A percentile compares a stretch with the other conserved stretches of the same genome.
Evolutionary conservation across 1,140 invertebrate genomes (phyloP).

Genomic region (Calycopis cecrops): DNA sequence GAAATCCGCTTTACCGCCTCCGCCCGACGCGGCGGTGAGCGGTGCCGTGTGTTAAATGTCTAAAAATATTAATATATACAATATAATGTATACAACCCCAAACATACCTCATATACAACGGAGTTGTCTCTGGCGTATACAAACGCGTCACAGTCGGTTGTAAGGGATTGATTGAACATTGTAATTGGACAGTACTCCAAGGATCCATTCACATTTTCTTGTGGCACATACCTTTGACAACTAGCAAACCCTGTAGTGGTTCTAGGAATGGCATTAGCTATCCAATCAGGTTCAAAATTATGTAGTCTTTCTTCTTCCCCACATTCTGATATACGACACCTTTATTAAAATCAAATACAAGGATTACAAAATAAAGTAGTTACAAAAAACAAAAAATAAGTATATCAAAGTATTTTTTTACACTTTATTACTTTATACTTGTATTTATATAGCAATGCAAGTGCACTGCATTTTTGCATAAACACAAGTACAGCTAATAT

Average conservation of each 20-base stretch:
- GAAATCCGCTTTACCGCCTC: too few species aligned
- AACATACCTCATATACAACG: slow-evolving; percentile 48
- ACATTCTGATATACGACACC: slow-evolving; percentile 54
- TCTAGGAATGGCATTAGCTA: slow-evolving; percentile 41
- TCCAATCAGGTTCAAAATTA: slow-evolving; percentile 38
- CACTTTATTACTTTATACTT: too few species aligned
- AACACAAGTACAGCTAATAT: too few species aligned
- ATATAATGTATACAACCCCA: too few species aligned
- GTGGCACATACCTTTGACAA: slow-evolving; percentile 39
- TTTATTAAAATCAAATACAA: slow-evolving; percentile 23
- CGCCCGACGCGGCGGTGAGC: too few species aligned
- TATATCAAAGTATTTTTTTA: too few species aligned
- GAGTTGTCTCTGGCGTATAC: slow-evolving; percentile 30
- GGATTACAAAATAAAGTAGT: too few species aligned
- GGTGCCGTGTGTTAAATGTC: too few species aligned
- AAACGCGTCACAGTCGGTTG: slow-evolving; percentile 28
- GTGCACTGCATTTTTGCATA: too few species aligned
- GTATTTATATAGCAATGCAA: too few species aligned
- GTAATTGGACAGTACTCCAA: slow-evolving; percentile 26
- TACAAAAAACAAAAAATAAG: too few species aligned
- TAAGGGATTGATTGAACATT: slow-evolving; percentile 30
- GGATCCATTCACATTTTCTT: slow-evolving; percentile 9
- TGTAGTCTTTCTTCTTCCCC: slow-evolving; percentile 35
- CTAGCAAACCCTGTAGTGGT: slow-evolving; percentile 29
- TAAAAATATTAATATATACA: too few species aligned